Evolutionary conservation across 2,797 vertebrate species (phyloP), one percentile per base, ranked within the genome.

Genomic region (Pseudocheirus occidentalis): DNA sequence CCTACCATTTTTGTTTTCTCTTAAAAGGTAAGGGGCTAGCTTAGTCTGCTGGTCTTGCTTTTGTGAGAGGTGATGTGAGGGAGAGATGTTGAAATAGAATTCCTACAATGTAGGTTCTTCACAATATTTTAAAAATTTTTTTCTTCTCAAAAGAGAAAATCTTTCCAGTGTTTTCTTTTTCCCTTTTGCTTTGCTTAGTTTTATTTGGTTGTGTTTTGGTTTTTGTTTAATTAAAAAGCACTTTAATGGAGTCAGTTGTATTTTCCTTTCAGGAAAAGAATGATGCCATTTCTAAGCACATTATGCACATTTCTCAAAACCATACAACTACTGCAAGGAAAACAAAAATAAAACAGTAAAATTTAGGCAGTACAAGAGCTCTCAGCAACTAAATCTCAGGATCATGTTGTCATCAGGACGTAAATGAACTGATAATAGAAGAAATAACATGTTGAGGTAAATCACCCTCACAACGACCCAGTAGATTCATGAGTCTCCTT

Each of bases 221-320:
- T 93, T 95, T 95, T 93, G 21, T 87, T 87, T 87, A 87, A 91
- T 87, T 66, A 87, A 95, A 90, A 94, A 66, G 34, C 13, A 91
- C 93, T 92, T 96, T 87, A 81, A 56, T 40, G 46, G 54, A 55
- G 21, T 66, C 53, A 5, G 81, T 52, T 90, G 40, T 91, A 55
- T 92, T 95, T 90, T 89, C 90, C 66, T 92, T 91, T 27, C 29
- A 92, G 40, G 52, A 92, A 57, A 59, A 56, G 21, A 11, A 57
- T 14, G 58, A 50, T 92, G 16, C 3, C 0, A 27, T 31, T 58
- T 46, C 58, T 34, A 90, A 92, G 55, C 40, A 28, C 73, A 14
- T 55, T 31, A 11, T 5, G 9, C n/a, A 92, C 31, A 1, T 59
- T n/a, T 87, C 10, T 91, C 52, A 28, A 50, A 46, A 1, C 5